Conservation (phyloP, 2,797 vertebrate genomes). For the Gila robusta region DNA sequence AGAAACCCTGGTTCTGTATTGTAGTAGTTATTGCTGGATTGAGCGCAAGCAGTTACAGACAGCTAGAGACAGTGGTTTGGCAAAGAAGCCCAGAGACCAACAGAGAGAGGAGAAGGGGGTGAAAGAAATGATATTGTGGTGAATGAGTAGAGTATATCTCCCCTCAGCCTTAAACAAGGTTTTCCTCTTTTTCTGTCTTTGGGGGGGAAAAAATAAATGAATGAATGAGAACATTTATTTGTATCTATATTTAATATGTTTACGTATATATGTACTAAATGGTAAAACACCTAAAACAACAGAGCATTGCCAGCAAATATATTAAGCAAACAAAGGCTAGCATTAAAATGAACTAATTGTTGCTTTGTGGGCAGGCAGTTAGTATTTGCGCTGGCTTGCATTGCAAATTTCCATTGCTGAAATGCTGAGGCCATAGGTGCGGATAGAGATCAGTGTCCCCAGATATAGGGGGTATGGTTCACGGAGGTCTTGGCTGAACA, state of each 20-base stretch:
- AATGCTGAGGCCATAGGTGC: conserved; percentile 47
- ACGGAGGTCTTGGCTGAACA: conserved; percentile 62
- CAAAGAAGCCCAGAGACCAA: conserved; percentile 55
- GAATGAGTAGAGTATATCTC: conserved; percentile 62
- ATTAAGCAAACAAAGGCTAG: conserved; percentile 48
- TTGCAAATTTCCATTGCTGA: conserved; percentile 30
- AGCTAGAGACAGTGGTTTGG: conserved; percentile 89
- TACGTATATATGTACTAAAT: not conserved
- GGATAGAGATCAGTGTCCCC: conserved; percentile 54
- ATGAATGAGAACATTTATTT: not conserved
- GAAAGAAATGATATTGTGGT: conserved; percentile 50
- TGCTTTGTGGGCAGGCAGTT: conserved; percentile 24
- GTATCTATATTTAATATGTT: not conserved
- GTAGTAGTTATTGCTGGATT: conserved; percentile 77
- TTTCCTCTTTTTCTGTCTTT: conserved; percentile 53
- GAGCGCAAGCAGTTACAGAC: conserved; percentile 74
- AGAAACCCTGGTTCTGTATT: conserved; percentile 20
- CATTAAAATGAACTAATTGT: conserved; percentile 36
- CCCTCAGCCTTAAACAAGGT: conserved; percentile 63
- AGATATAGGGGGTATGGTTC: conserved; percentile 57
- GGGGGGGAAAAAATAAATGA: not conserved
- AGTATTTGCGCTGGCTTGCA: conserved; percentile 30
- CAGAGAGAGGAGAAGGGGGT: conserved; percentile 26
- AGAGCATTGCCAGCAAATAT: conserved; percentile 2
- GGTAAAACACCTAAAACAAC: not conserved